phyloP scores from a whole-genome alignment of 2,797 vertebrate genomes.

The Monodelphis domestica region DNA sequence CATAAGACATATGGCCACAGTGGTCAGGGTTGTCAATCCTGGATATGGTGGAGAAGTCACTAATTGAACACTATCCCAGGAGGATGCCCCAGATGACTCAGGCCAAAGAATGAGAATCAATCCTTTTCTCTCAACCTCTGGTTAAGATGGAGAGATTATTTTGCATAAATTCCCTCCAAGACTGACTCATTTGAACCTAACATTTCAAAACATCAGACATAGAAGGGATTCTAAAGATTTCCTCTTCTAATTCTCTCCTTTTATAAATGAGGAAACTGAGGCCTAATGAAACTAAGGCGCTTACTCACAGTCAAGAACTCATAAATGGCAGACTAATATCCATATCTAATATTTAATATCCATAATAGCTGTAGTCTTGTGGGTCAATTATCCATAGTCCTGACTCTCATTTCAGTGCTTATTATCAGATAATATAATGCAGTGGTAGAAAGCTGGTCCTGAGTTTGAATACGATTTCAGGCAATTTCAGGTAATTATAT shows the following conservation, averaged over 20 bases:
- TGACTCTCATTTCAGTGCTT: background rate
- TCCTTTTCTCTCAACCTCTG: background rate
- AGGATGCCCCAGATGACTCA: background rate
- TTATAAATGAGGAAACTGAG: constrained; percentile 1
- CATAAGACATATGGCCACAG: background rate
- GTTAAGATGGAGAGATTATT: background rate
- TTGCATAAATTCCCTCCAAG: background rate
- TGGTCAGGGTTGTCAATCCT: background rate
- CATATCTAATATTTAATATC: no score
- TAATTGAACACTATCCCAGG: background rate
- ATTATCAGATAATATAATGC: background rate
- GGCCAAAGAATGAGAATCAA: background rate
- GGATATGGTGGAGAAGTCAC: background rate
- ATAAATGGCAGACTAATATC: background rate
- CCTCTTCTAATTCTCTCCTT: no score
- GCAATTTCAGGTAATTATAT: background rate
- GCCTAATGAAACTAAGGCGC: background rate
- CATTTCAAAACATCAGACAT: background rate
- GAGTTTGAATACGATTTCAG: background rate
- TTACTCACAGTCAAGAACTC: background rate
- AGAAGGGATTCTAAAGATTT: background rate
- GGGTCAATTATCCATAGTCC: no score
- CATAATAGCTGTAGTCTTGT: background rate
- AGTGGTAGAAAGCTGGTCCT: background rate
- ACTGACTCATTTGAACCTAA: background rate